These are phyloP conservation scores for Echinarachnius parma DNA, from an alignment of 53 echinoderm and acorn worm genomes.

Conservation along the genomic window DNA sequence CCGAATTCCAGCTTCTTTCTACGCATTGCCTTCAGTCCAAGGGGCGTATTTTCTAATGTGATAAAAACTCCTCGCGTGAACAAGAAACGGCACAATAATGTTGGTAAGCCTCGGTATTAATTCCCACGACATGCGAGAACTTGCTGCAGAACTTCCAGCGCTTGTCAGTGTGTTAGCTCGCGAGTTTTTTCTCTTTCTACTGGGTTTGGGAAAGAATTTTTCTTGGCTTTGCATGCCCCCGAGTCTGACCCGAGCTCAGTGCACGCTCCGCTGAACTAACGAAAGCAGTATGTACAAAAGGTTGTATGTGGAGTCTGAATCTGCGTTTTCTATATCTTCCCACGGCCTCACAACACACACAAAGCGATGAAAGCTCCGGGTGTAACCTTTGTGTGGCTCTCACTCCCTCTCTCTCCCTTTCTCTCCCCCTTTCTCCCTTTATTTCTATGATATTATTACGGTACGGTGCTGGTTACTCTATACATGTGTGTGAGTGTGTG, in stretches of 20 bases:
- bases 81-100: no score
- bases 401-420: no score
- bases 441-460: not conserved
- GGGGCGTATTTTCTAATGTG: constrained; percentile 11
- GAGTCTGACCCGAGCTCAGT: constrained; percentile 22
- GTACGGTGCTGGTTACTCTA: not conserved
- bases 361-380: constrained; percentile 31
- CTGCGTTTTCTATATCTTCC: constrained; percentile 11
- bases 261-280: constrained; percentile 47
- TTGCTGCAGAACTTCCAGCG: not conserved
- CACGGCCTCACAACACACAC: constrained; percentile 41
- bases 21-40: no score
- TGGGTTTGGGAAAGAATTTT: no score
- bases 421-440: not conserved
- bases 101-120: no score
- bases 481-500: constrained; percentile 6
- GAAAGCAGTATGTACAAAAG: constrained; percentile 40
- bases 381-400: constrained; percentile 41
- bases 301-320: no score
- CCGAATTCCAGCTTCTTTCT: no score
- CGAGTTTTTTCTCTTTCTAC: not conserved
- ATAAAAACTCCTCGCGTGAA: not conserved
- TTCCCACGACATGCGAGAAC: no score
- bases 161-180: not conserved
- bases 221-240: not conserved